A percentile compares a stretch with the other conserved stretches of the same genome.
phyloP scores from a whole-genome alignment of 2,888 invertebrate genomes.

The Rhaphigaster nebulosa region DNA sequence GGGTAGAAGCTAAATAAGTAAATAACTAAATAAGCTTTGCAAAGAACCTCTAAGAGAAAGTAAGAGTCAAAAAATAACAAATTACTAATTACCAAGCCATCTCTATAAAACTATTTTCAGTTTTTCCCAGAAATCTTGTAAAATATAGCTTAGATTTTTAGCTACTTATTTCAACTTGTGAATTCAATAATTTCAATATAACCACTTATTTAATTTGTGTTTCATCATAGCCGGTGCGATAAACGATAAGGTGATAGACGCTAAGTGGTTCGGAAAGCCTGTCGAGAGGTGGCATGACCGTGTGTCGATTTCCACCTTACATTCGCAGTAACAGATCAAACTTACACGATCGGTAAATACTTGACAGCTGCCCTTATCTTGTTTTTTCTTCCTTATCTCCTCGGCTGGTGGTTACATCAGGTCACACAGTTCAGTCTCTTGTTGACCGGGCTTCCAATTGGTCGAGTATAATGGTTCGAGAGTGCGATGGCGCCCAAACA shows the following conservation, averaged over 20 bases:
- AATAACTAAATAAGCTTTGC: too few species aligned
- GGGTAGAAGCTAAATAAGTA: too few species aligned
- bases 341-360: slow-evolving; percentile 29
- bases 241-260: neutral
- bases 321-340: neutral
- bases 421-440: neutral
- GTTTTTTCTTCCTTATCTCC: neutral
- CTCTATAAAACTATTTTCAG: too few species aligned
- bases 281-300: neutral
- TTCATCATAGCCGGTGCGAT: neutral
- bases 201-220: neutral
- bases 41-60: too few species aligned
- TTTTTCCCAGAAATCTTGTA: too few species aligned
- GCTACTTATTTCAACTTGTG: neutral
- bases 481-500: slow-evolving; percentile 19
- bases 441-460: neutral
- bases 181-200: neutral
- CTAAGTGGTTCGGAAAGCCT: neutral
- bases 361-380: neutral
- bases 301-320: neutral
- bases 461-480: slow-evolving; percentile 22
- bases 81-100: too few species aligned
- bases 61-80: too few species aligned
- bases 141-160: too few species aligned
- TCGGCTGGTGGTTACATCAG: neutral